Conservation (phyloP, 35 echinoderm and acorn worm species). For the Apostichopus parvimensis region DNA sequence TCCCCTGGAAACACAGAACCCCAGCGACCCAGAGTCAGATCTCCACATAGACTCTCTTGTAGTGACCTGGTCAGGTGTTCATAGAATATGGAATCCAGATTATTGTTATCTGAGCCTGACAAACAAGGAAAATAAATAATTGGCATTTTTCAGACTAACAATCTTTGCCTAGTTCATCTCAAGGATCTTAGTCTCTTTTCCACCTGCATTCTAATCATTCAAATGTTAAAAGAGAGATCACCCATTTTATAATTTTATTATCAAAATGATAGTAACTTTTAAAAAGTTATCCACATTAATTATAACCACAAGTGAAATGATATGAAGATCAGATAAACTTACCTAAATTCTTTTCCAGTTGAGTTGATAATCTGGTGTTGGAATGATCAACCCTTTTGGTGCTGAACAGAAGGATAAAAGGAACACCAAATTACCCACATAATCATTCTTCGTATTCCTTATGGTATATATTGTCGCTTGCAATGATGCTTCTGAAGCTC, state of each 20-base stretch:
- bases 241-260: too few relatives aligned
- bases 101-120: slow-evolving; percentile 91
- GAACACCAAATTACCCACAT: too few relatives aligned
- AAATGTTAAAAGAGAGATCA: too few relatives aligned
- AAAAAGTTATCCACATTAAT: too few relatives aligned
- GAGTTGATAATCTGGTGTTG: slow-evolving; percentile 92
- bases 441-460: too few relatives aligned
- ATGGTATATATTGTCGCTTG: too few relatives aligned
- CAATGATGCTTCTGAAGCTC: too few relatives aligned
- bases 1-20: slow-evolving; percentile 84
- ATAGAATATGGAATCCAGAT: slow-evolving; percentile 98
- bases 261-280: too few relatives aligned
- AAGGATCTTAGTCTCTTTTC: too few relatives aligned
- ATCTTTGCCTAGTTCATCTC: too few relatives aligned
- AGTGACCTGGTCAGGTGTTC: slow-evolving; percentile 97
- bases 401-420: slow-evolving; percentile 59
- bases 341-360: slow-evolving; percentile 98
- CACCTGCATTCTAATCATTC: too few relatives aligned
- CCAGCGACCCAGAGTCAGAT: slow-evolving; percentile 83
- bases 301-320: not conserved
- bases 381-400: slow-evolving; percentile 99
- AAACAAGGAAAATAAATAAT: not conserved
- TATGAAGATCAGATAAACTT: not conserved
- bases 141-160: too few relatives aligned
- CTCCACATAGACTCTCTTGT: slow-evolving; percentile 92